Evolutionary conservation across 2,113 vertebrate species (phyloP), one percentile per base, ranked within the genome.

Genomic region (Elachura formosa): DNA sequence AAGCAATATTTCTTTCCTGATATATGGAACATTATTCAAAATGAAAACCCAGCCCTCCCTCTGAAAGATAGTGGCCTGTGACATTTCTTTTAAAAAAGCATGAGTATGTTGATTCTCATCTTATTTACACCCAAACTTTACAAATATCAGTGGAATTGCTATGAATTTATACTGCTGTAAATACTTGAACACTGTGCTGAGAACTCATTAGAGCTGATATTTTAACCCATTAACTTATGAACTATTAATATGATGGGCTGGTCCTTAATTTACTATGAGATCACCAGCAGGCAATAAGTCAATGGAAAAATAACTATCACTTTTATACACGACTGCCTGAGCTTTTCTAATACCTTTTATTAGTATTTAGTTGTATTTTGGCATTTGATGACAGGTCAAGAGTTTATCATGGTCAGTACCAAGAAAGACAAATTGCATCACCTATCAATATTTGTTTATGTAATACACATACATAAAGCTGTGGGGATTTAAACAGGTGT

Each of bases 1-100:
- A 89, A 94, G 89, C 62, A 85, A 46, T 84, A 87, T 89, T 78
- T 94, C 61, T 94, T 78, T 75, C 54, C 41, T 62, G 38, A 75
- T 84, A 29, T 14, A 73, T 73, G 74, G 81, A 87, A 68, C 38
- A 69, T 64, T 64, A 69, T 38, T 89, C 41, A 82, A 76, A 87
- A 78, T 31, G 5, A 91, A 86, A 95, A 82, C 11, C 19, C 58
- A 79, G 41, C 31, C 48, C 17, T 92, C 19, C 10, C 26, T 82
- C 83, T 81, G 56, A 75, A 90, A 68, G 76, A 18, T 9, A 68
- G 68, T 45, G 59, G 40, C 28, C 52, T 64, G 38, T 59, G 76
- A 64, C 25, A 40, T 55, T 81, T 74, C 19, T 3, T 78, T 86
- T 93, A 29, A 72, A 64, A 84, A 95, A 75, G 13, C 12, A 6